phyloP scores from a whole-genome alignment of 2,113 vertebrate genomes.

The Rhodinocichla rosea region DNA sequence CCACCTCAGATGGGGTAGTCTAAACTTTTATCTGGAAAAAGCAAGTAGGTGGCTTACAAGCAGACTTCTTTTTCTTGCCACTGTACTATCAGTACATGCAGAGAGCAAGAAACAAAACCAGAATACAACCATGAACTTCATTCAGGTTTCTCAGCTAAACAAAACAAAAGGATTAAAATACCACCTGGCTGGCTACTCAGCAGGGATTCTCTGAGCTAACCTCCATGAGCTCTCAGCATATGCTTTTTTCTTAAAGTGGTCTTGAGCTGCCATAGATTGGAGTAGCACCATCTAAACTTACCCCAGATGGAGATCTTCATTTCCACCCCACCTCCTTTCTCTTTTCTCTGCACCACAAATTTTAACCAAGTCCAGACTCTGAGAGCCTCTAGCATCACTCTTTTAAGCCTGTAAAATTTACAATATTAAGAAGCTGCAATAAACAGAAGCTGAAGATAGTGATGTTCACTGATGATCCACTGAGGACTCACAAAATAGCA shows the following conservation, averaged over 20 bases:
- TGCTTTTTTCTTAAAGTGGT: background rate
- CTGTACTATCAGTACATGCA: background rate
- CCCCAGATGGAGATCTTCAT: background rate
- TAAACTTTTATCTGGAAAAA: background rate
- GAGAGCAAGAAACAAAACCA: background rate
- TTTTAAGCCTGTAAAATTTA: background rate
- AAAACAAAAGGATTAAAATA: background rate
- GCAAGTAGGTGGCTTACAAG: background rate
- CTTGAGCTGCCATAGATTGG: background rate
- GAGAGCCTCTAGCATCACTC: background rate
- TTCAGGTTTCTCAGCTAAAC: background rate
- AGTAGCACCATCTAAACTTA: constrained; percentile 15
- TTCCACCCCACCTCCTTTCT: background rate
- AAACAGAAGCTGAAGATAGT: constrained; percentile 1
- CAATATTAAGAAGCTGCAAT: constrained; percentile 2
- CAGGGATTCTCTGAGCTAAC: background rate
- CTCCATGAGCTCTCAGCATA: background rate
- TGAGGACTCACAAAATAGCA: background rate
- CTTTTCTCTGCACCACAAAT: background rate
- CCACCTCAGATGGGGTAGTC: background rate
- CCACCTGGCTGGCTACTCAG: background rate
- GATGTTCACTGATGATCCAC: background rate
- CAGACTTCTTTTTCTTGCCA: background rate
- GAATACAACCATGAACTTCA: background rate
- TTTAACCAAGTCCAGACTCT: constrained; percentile 28